Evolutionary conservation across 2,888 invertebrate genomes (phyloP), one percentile per base, ranked within the genome.

Genomic region (Xylophagus ater): DNA sequence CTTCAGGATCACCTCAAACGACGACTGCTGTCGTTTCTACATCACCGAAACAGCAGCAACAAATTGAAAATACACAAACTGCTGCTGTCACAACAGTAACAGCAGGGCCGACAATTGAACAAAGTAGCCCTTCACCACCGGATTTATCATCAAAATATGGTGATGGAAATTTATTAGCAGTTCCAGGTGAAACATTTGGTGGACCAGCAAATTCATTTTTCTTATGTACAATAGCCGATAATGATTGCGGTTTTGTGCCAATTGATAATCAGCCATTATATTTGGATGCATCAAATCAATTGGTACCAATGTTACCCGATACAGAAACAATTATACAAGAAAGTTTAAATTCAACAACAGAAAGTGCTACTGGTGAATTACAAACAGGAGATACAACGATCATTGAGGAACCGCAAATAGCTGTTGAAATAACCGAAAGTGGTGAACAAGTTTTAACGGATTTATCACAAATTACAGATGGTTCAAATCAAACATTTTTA

Each of bases 221-320:
- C 57, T 67, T 84, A 21, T 79, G 84, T 45, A 70, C 75, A 2
- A 58, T 59, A 37, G 67, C 80, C n/a, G 78, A 79, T 50, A 79
- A 81, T 48, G 73, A 75, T 39, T 77, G 81, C 29, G 76, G 76
- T 31, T 70, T 79, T 38, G 77, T 77, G 14, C 80, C 81, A 1
- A 69, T 84, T 26, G 81, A 82, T 56, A 78, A 80, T 51, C 77
- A 56, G 26, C 57, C 58, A 1, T 43, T 61, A 13, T 61, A 59
- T 47, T 42, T 63, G 46, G 59, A 62, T 33, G 52, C 48, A 21
- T 54, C 56, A 26, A 54, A 55, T 47, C 60, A 56, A 37, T 44
- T 58, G 45, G 55, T 60, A 25, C 57, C 59, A 37, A 21, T 18
- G 17, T 9, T 14, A 32, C 19, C 14, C 18, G n/a, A 10, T n/a